Evolutionary conservation across 1,140 invertebrate genomes (phyloP).

Genomic region (Pomacea maculata): DNA sequence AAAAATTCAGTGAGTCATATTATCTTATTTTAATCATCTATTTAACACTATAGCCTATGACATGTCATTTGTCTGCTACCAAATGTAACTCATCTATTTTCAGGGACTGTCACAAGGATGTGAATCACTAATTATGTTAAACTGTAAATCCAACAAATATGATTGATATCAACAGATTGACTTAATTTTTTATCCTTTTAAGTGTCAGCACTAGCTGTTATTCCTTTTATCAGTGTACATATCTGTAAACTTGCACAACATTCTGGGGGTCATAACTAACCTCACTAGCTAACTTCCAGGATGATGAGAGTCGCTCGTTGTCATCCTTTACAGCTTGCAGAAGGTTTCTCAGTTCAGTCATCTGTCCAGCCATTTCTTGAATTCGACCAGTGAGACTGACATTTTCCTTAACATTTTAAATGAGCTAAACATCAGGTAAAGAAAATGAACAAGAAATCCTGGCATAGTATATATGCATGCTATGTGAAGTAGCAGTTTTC

Average conservation of each 20-base stretch:
- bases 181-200: background rate
- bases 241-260: background rate
- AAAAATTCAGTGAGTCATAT: no score
- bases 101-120: no score
- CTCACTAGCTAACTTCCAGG: slow-evolving; percentile 50
- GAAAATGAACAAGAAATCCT: no score
- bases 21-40: no score
- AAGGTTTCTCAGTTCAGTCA: slow-evolving; percentile 49
- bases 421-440: no score
- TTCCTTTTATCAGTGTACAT: background rate
- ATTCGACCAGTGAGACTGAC: slow-evolving; percentile 44
- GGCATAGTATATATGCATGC: no score
- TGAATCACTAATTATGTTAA: no score
- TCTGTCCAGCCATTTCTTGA: slow-evolving; percentile 48
- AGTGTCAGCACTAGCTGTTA: background rate
- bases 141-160: no score
- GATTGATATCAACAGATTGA: background rate
- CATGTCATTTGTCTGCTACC: no score
- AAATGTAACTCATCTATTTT: no score
- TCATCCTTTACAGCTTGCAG: slow-evolving; percentile 55
- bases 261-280: slow-evolving; percentile 24
- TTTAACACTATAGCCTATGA: no score
- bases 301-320: slow-evolving; percentile 53
- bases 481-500: no score
- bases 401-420: slow-evolving; percentile 45